A percentile compares a stretch with the other conserved stretches of the same genome.
These are phyloP conservation scores for Quadroppia sp. DNA, from an alignment of 2,888 invertebrate species.

Conservation along the genomic window DNA sequence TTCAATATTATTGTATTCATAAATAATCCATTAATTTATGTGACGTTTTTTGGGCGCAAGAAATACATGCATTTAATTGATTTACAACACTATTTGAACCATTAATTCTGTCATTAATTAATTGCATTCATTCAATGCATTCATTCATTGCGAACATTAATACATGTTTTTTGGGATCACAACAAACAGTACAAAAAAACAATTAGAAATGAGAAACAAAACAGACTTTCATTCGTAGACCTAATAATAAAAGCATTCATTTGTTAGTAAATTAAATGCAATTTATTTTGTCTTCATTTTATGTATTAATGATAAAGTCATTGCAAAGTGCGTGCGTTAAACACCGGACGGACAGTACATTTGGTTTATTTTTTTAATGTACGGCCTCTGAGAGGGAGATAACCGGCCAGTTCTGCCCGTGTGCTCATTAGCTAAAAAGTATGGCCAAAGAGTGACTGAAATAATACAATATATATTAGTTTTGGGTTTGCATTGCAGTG, in stretches of 20 bases:
- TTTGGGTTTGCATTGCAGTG: not conserved
- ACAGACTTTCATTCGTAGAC: not conserved
- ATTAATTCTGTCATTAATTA: constrained; percentile 13
- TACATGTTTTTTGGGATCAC: not conserved
- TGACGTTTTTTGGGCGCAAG: not conserved
- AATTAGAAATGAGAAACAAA: not conserved
- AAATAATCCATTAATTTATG: constrained; percentile 25
- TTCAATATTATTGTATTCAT: not conserved
- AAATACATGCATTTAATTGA: constrained; percentile 18
- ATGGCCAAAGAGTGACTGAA: not conserved
- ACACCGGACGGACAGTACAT: not conserved
- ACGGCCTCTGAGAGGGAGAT: not conserved
- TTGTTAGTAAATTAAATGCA: constrained; percentile 19
- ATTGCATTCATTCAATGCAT: not conserved
- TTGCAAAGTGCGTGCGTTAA: not conserved
- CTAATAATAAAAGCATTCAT: not conserved
- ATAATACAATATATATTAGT: constrained; percentile 23
- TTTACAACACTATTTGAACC: constrained; percentile 1
- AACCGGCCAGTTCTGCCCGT: not conserved
- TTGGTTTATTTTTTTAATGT: not conserved
- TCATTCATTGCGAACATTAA: not conserved
- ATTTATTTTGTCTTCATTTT: not conserved
- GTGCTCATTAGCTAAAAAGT: not conserved
- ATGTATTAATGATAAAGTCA: constrained; percentile 8
- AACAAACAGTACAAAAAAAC: too few relatives aligned